Evolutionary conservation across 2,888 invertebrate genomes (phyloP).

Genomic region (Heteromyza rotundicornis): DNA sequence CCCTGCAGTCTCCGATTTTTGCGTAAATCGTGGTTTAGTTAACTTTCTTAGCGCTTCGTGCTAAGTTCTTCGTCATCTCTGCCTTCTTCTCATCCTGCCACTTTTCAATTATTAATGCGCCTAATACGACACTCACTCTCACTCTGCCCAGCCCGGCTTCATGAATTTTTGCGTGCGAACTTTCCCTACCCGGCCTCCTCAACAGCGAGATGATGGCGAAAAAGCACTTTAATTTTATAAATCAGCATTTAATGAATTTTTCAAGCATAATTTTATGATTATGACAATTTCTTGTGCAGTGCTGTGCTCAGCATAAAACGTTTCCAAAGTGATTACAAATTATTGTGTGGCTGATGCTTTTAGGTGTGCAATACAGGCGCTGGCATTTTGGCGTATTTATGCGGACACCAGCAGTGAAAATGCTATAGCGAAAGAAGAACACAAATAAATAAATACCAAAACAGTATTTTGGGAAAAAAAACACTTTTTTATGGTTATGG

Average conservation of each 20-base stretch:
- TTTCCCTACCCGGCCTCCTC: too few relatives aligned
- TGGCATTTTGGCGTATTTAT: background rate
- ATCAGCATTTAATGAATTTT: slow-evolving; percentile 20
- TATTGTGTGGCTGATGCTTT: background rate
- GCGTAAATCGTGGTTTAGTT: too few relatives aligned
- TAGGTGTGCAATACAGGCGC: background rate
- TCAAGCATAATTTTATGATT: slow-evolving; percentile 13
- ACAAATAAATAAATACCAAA: too few relatives aligned
- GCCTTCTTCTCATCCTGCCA: background rate
- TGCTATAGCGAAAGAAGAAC: background rate
- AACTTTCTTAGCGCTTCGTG: too few relatives aligned
- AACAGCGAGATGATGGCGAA: too few relatives aligned
- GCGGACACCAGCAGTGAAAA: background rate
- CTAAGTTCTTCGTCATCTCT: background rate
- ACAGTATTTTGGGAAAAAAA: too few relatives aligned
- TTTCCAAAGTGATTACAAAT: slow-evolving; percentile 3
- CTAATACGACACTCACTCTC: background rate
- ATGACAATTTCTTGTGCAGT: background rate
- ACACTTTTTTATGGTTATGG: slow-evolving; percentile 23
- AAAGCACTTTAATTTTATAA: slow-evolving; percentile 16
- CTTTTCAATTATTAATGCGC: slow-evolving; percentile 5
- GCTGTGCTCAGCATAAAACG: background rate
- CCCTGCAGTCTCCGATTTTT: background rate
- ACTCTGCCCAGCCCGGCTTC: background rate
- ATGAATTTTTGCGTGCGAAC: background rate